Evolutionary conservation across 2,888 invertebrate genomes (phyloP).

Genomic region (Euproctis similis): DNA sequence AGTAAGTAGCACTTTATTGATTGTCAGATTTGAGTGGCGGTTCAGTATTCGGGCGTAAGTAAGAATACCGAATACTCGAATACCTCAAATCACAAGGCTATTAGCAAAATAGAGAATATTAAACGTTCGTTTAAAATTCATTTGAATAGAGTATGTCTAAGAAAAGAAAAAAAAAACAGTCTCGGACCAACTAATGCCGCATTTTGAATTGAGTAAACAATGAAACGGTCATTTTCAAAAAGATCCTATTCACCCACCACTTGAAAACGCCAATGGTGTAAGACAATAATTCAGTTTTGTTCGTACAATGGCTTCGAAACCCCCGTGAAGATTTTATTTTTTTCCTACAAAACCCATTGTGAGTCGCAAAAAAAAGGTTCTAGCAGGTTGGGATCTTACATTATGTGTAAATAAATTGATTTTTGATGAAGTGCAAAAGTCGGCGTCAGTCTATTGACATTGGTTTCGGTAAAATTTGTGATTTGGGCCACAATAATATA

Average conservation of each 20-base stretch:
- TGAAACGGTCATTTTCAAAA: conserved; percentile 33
- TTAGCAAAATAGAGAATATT: too few species aligned
- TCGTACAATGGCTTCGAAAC: conserved; percentile 24
- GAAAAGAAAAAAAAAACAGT: conserved; percentile 16
- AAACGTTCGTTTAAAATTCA: conserved; percentile 9
- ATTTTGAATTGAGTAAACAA: conserved; percentile 30
- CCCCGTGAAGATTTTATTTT: conserved; percentile 35
- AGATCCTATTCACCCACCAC: conserved; percentile 45
- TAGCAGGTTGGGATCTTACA: conserved; percentile 54
- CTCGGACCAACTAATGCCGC: conserved; percentile 24
- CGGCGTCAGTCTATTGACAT: conserved; percentile 52
- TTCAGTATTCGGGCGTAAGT: too few species aligned
- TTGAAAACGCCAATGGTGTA: conserved; percentile 46
- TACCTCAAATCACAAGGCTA: too few species aligned
- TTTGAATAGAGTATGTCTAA: conserved; percentile 4
- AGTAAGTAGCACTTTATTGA: too few species aligned
- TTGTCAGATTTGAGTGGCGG: too few species aligned
- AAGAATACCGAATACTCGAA: too few species aligned
- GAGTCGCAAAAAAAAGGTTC: conserved; percentile 34
- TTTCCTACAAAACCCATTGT: conserved; percentile 28
- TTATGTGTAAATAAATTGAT: conserved; percentile 64
- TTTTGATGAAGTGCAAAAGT: conserved; percentile 75
- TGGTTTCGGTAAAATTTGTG: conserved; percentile 49
- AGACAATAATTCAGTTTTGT: conserved; percentile 63
- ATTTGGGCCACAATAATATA: conserved; percentile 52